Evolutionary conservation across 2,888 invertebrate genomes (phyloP).

Genomic region (Tachystola acroxantha): DNA sequence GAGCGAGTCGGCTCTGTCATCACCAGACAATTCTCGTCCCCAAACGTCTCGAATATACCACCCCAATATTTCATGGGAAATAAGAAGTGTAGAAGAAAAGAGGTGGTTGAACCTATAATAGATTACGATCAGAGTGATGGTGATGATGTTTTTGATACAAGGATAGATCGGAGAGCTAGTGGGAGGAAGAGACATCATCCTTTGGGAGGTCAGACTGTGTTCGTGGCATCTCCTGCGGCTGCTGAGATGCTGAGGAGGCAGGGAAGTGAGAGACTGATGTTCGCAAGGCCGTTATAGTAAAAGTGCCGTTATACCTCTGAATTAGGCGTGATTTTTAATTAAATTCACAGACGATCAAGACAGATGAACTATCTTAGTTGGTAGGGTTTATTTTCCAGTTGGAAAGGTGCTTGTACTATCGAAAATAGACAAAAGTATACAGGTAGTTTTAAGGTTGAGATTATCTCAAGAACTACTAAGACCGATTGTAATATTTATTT

Average conservation of each 20-base stretch:
- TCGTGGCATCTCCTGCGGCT: conserved; percentile 62
- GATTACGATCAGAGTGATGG: conserved; percentile 72
- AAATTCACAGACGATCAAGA: no score
- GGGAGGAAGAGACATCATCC: conserved; percentile 55
- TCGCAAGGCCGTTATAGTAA: conserved; percentile 57
- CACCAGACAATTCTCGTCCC: conserved; percentile 55
- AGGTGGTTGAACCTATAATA: conserved; percentile 59
- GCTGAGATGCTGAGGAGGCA: conserved; percentile 67
- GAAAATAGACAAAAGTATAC: no score
- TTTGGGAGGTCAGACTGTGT: conserved; percentile 55
- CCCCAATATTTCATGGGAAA: conserved; percentile 57
- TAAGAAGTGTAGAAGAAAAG: conserved; percentile 55
- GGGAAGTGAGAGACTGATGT: conserved; percentile 63
- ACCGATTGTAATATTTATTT: no score
- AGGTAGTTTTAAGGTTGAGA: no score
- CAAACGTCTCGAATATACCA: conserved; percentile 49
- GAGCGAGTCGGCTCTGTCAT: conserved; percentile 42
- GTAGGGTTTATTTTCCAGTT: no score
- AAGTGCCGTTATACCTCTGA: no score
- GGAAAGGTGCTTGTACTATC: no score
- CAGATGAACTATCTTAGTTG: no score
- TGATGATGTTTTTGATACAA: conserved; percentile 65
- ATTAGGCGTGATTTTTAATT: no score
- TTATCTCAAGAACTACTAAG: no score
- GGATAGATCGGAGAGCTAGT: conserved; percentile 50